These are phyloP conservation scores for Netelia virgata DNA, from an alignment of 2,888 invertebrate species.

Conservation along the genomic window DNA sequence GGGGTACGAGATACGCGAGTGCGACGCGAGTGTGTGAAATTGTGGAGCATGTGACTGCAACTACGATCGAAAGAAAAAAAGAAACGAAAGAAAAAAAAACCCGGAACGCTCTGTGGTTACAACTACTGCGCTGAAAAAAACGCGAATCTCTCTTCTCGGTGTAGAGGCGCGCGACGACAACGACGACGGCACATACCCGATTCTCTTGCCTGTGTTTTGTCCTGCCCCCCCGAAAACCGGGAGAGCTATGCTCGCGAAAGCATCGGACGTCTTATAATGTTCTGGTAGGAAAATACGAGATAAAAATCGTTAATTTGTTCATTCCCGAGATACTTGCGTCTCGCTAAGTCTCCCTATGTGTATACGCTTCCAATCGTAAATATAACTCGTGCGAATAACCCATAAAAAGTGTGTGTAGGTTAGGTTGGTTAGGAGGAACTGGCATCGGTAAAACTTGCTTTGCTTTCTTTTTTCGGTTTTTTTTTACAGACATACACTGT, in stretches of 20 bases:
- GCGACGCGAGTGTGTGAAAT: conserved; percentile 50
- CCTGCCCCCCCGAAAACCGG: conserved; percentile 48
- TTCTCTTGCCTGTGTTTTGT: conserved; percentile 55
- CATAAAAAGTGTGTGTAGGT: conserved; percentile 74
- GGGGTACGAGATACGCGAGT: conserved; percentile 21
- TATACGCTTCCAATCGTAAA: conserved; percentile 59
- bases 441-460: conserved; percentile 78
- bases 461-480: conserved; percentile 71
- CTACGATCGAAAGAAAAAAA: conserved; percentile 16
- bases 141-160: conserved; percentile 48
- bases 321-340: neutral
- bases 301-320: conserved; percentile 1
- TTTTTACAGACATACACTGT: conserved; percentile 31
- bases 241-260: conserved; percentile 58
- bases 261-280: conserved; percentile 63
- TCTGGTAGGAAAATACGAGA: conserved; percentile 56
- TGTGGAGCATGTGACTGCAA: conserved; percentile 61
- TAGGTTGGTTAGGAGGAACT: conserved; percentile 80
- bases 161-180: conserved; percentile 53
- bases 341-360: conserved; percentile 25
- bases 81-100: conserved; percentile 23
- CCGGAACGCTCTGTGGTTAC: conserved; percentile 54
- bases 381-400: conserved; percentile 67
- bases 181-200: conserved; percentile 21
- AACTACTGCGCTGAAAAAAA: conserved; percentile 41